These are phyloP conservation scores for Bufotes viridis DNA, from an alignment of 2,797 vertebrate species.

Conservation along the genomic window DNA sequence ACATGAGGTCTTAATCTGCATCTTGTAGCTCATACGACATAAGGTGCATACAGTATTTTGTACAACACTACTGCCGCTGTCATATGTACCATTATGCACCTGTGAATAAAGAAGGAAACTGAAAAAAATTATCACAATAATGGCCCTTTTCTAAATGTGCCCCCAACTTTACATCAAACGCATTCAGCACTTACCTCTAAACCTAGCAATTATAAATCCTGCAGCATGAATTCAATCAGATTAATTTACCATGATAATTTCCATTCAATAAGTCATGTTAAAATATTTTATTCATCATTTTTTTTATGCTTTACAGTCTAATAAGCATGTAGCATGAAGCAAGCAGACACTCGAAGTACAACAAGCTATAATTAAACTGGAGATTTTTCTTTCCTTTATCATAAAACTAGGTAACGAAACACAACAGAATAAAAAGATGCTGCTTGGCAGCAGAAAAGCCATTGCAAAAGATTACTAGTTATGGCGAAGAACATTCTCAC, in stretches of 20 bases:
- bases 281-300: constrained; percentile 39
- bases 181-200: neutral
- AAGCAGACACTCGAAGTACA: constrained; percentile 45
- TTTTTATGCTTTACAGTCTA: constrained; percentile 35
- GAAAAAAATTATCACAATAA: neutral
- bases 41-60: too few species aligned
- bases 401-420: constrained; percentile 62
- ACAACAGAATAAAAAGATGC: constrained; percentile 65
- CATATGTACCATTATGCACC: too few species aligned
- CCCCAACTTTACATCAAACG: neutral
- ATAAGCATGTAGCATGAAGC: constrained; percentile 22
- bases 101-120: too few species aligned
- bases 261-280: constrained; percentile 41
- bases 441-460: constrained; percentile 64
- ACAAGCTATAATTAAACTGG: constrained; percentile 58
- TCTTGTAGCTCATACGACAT: too few species aligned
- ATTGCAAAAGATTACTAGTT: constrained; percentile 62
- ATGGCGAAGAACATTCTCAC: constrained; percentile 71
- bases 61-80: too few species aligned
- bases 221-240: constrained; percentile 29
- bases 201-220: neutral
- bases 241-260: constrained; percentile 42
- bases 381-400: constrained; percentile 42
- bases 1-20: too few species aligned
- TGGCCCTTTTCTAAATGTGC: neutral